phyloP scores from a whole-genome alignment of 2,797 vertebrate species.

The Lithobates sylvaticus region DNA sequence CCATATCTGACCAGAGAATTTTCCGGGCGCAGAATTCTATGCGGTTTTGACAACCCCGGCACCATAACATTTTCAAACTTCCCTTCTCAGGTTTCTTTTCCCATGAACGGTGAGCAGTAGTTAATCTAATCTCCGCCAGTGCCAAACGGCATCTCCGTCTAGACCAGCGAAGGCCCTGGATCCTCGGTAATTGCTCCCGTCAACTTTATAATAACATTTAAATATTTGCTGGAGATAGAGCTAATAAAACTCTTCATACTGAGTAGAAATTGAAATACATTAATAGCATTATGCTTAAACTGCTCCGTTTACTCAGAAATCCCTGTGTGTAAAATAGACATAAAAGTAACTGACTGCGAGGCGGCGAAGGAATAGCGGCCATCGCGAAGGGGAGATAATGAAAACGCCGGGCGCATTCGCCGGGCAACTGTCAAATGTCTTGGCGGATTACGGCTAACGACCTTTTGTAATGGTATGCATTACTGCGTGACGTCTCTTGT shows the following conservation, averaged over 20 bases:
- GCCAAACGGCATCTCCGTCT: background rate
- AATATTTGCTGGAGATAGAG: slow-evolving; percentile 47
- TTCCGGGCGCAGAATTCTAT: no score
- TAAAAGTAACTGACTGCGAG: slow-evolving; percentile 34
- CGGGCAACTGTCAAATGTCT: background rate
- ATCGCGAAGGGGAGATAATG: slow-evolving; percentile 19
- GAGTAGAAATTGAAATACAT: slow-evolving; percentile 45
- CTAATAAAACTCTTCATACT: slow-evolving; percentile 41
- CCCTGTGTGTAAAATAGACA: slow-evolving; percentile 46
- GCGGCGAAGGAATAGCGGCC: slow-evolving; percentile 9
- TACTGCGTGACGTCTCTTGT: background rate
- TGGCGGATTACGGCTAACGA: slow-evolving; percentile 11
- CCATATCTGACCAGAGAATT: no score
- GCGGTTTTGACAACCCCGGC: no score
- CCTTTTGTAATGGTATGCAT: background rate
- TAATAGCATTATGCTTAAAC: slow-evolving; percentile 50
- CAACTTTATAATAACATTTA: slow-evolving; percentile 51
- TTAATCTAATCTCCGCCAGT: background rate
- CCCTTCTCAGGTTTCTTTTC: background rate
- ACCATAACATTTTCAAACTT: background rate
- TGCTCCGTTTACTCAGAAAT: slow-evolving; percentile 50
- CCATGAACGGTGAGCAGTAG: background rate
- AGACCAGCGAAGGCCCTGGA: slow-evolving; percentile 4
- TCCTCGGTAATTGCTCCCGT: slow-evolving; percentile 31
- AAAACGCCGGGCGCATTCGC: background rate